Percentiles rank a stretch among this genome's conserved stretches.
Evolutionary conservation across 2,113 vertebrate genomes (phyloP).

Genomic region (Corapipo altera): DNA sequence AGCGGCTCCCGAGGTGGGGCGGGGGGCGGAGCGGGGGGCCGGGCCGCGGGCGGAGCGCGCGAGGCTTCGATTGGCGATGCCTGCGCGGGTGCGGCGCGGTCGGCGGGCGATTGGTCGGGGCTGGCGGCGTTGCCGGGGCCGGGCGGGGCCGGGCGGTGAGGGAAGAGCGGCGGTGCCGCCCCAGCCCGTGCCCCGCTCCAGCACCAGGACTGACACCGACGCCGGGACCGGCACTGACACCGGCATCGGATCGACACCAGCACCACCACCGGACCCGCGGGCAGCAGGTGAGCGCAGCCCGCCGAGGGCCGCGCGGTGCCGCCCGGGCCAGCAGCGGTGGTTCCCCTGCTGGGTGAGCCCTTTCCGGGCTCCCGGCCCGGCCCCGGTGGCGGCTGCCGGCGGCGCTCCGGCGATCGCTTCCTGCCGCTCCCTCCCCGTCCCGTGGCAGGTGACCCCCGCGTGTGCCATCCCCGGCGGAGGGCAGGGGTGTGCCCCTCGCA

Average conservation of each 20-base stretch:
- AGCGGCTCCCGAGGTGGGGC: background rate
- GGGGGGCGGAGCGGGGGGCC: background rate
- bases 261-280: background rate
- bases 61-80: background rate
- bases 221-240: too few relatives aligned
- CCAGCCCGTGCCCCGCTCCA: background rate
- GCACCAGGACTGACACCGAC: too few relatives aligned
- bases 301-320: accelerated
- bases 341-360: accelerated
- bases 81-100: background rate
- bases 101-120: background rate
- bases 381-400: background rate
- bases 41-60: background rate
- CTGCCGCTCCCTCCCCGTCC: background rate
- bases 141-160: background rate
- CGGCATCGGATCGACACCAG: background rate
- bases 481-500: accelerated
- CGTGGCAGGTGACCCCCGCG: background rate
- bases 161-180: background rate
- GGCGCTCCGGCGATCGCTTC: background rate
- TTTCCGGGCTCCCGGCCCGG: too few relatives aligned
- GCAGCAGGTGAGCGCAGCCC: background rate
- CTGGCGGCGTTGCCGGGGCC: background rate
- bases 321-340: accelerated
- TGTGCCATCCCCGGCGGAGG: background rate